phyloP scores from a whole-genome alignment of 2,888 invertebrate species.

The Pyrrhosoma nymphula region DNA sequence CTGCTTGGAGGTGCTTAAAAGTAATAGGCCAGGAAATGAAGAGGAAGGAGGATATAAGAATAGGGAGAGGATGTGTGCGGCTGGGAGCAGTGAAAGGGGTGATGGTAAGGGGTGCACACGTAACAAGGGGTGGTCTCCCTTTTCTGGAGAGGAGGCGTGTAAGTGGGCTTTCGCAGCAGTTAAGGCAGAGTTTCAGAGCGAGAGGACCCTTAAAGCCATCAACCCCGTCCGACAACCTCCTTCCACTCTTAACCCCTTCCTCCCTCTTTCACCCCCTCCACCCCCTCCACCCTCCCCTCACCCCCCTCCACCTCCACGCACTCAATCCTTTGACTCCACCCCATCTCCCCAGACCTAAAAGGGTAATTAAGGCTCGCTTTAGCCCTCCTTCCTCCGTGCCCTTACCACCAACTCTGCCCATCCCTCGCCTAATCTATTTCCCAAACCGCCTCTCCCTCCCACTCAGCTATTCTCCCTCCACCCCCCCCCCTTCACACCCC shows the following conservation, averaged over 20 bases:
- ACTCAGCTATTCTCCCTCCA: background rate
- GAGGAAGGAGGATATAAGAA: background rate
- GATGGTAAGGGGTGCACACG: background rate
- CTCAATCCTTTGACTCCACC: background rate
- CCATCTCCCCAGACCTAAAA: background rate
- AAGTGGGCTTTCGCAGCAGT: conserved; percentile 38
- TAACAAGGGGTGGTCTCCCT: background rate
- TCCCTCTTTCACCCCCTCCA: background rate
- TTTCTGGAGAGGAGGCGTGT: background rate
- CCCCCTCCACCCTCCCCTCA: background rate
- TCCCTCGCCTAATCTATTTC: conserved; percentile 1
- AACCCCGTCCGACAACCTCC: background rate
- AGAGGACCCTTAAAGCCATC: background rate
- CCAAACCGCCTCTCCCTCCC: background rate
- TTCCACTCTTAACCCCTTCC: background rate
- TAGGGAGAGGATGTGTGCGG: background rate
- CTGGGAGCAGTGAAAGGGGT: no score
- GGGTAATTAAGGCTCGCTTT: conserved; percentile 24
- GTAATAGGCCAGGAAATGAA: background rate
- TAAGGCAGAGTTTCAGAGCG: conserved; percentile 18
- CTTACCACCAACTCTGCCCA: background rate
- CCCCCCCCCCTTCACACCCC: background rate
- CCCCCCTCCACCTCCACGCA: background rate
- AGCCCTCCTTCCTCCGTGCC: background rate
- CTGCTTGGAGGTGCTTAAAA: background rate